A percentile compares a stretch with the other conserved stretches of the same genome.
Evolutionary conservation across 2,113 vertebrate species (phyloP).

Genomic region (Hiodon alosoides): DNA sequence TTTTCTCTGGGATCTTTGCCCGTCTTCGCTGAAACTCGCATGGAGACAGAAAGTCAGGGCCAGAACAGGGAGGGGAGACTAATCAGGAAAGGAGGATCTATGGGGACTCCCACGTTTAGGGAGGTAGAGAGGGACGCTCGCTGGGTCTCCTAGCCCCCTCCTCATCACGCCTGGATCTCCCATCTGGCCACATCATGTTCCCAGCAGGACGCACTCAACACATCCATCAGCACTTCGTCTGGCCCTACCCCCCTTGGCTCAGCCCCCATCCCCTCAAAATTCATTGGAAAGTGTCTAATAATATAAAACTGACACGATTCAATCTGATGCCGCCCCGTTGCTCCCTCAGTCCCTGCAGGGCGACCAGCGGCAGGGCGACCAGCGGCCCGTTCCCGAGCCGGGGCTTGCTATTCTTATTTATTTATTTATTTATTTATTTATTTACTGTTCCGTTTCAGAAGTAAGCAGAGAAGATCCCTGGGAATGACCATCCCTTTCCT

Average conservation of each 20-base stretch:
- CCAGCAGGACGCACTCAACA: slow-evolving; percentile 43
- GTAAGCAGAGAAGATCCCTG: too few relatives aligned
- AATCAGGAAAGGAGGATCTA: too few relatives aligned
- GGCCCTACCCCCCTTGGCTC: slow-evolving; percentile 29
- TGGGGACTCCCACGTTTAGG: background rate
- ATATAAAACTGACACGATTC: slow-evolving; percentile 41
- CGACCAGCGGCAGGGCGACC: slow-evolving; percentile 15
- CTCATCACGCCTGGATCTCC: slow-evolving; percentile 35
- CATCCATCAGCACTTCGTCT: slow-evolving; percentile 39
- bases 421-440: too few relatives aligned
- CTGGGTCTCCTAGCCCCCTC: slow-evolving; percentile 30
- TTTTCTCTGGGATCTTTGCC: background rate
- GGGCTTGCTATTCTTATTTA: background rate
- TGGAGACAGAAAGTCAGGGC: slow-evolving; percentile 8
- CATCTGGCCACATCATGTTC: slow-evolving; percentile 40
- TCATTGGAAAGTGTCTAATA: slow-evolving; percentile 49
- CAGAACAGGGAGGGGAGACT: slow-evolving; percentile 32
- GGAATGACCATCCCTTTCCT: too few relatives aligned
- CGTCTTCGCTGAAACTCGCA: background rate
- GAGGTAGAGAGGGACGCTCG: slow-evolving; percentile 4
- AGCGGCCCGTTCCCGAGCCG: too few relatives aligned
- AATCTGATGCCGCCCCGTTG: slow-evolving; percentile 28
- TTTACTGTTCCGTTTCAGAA: too few relatives aligned
- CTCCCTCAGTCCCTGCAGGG: slow-evolving; percentile 32
- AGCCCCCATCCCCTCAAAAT: slow-evolving; percentile 33